Evolutionary conservation across 2,113 vertebrate genomes (phyloP).

Genomic region (Aleadryas rufinucha): DNA sequence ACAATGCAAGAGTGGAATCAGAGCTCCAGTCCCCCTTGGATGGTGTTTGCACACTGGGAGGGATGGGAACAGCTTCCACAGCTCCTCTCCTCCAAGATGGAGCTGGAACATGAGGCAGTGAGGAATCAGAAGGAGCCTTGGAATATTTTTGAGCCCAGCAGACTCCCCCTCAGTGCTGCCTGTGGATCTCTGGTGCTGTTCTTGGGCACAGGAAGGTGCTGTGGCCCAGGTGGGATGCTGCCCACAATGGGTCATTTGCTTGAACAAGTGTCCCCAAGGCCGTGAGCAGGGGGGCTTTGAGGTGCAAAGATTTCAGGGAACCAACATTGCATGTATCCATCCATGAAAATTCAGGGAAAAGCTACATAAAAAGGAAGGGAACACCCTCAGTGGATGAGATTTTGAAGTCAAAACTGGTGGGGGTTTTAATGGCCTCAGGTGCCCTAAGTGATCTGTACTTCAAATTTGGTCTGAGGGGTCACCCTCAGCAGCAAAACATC

Average conservation of each 20-base stretch:
- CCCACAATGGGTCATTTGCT: not conserved
- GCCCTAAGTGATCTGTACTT: not conserved
- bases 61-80: not conserved
- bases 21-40: not conserved
- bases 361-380: not conserved
- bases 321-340: not conserved
- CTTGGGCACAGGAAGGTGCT: not conserved
- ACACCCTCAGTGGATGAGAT: not conserved
- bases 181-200: not conserved
- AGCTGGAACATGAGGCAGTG: not conserved
- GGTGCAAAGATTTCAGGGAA: not conserved
- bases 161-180: not conserved
- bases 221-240: not conserved
- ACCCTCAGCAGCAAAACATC: not conserved
- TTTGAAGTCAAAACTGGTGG: not conserved
- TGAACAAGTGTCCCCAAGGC: not conserved
- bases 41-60: not conserved
- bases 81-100: not conserved
- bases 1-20: not conserved
- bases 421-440: not conserved
- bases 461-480: not conserved
- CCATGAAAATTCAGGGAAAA: not conserved
- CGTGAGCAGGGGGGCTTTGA: not conserved
- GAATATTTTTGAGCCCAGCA: not conserved
- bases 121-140: not conserved